Evolutionary conservation across 2,888 invertebrate genomes (phyloP).

Genomic region (Drosophila nr. medialis): DNA sequence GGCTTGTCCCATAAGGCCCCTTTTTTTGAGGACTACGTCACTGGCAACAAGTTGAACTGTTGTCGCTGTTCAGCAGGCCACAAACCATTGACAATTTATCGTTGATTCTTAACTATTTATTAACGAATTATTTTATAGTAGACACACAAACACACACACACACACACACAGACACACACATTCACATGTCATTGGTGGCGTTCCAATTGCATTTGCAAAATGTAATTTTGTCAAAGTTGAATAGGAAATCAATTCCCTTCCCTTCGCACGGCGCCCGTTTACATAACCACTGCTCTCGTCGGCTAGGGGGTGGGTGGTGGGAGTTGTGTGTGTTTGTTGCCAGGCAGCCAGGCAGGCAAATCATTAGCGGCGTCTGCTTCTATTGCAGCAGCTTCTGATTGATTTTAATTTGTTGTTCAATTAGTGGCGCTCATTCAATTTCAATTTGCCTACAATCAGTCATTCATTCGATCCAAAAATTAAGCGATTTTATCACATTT

Average conservation of each 20-base stretch:
- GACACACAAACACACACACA: slow-evolving; percentile 24
- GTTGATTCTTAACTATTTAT: slow-evolving; percentile 77
- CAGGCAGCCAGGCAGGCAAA: slow-evolving; percentile 12
- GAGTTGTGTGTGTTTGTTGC: neutral
- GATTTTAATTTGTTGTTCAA: slow-evolving; percentile 78
- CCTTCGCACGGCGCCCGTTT: neutral
- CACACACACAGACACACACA: neutral
- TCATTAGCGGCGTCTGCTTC: slow-evolving; percentile 50
- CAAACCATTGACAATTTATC: slow-evolving; percentile 68
- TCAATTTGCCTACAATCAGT: slow-evolving; percentile 54
- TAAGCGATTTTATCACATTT: slow-evolving; percentile 14
- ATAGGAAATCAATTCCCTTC: slow-evolving; percentile 31
- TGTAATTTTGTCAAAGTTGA: slow-evolving; percentile 64
- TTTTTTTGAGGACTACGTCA: slow-evolving; percentile 7
- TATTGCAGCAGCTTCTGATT: slow-evolving; percentile 39
- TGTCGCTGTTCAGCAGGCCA: slow-evolving; percentile 24
- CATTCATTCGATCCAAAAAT: slow-evolving; percentile 31
- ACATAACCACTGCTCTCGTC: neutral
- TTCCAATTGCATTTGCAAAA: slow-evolving; percentile 56
- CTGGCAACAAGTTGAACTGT: slow-evolving; percentile 24
- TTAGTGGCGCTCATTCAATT: slow-evolving; percentile 65
- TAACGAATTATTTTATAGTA: slow-evolving; percentile 75
- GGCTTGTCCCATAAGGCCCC: neutral
- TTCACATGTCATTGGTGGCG: slow-evolving; percentile 27
- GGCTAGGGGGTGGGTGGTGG: no score